These are phyloP conservation scores for Drosophila sulfurigaster DNA, from an alignment of 1,140 invertebrate species.

Conservation along the genomic window DNA sequence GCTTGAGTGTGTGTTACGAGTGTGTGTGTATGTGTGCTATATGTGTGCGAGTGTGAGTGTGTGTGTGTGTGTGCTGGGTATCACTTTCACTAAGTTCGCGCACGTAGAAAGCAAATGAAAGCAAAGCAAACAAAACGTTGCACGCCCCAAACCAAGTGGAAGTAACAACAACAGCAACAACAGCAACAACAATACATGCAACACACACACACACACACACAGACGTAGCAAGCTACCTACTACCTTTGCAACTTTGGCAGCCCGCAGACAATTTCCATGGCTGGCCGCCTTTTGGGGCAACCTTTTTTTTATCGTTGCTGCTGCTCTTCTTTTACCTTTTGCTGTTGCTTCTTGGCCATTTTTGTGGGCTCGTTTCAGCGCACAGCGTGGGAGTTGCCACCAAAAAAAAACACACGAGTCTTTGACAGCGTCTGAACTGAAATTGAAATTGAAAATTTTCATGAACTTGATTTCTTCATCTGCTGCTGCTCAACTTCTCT, in stretches of 20 bases:
- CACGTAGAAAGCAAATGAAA: constrained; percentile 81
- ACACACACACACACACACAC: constrained; percentile 16
- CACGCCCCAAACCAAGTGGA: constrained; percentile 51
- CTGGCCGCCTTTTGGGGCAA: constrained; percentile 43
- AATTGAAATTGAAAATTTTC: constrained; percentile 65
- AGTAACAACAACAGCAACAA: constrained; percentile 35
- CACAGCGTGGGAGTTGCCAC: constrained; percentile 69
- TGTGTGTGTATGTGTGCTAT: constrained; percentile 39
- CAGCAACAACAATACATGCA: constrained; percentile 18
- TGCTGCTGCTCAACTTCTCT: background rate
- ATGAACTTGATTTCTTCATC: constrained; percentile 81
- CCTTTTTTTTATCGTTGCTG: constrained; percentile 21
- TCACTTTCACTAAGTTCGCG: constrained; percentile 77
- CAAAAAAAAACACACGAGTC: background rate
- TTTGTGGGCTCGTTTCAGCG: constrained; percentile 54
- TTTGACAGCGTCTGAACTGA: constrained; percentile 38
- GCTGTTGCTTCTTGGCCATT: background rate
- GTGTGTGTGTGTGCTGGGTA: constrained; percentile 51
- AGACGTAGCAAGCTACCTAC: constrained; percentile 28
- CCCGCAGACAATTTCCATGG: constrained; percentile 41
- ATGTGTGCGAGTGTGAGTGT: constrained; percentile 9
- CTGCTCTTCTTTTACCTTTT: background rate
- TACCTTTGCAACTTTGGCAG: constrained; percentile 14
- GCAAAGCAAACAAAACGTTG: constrained; percentile 63
- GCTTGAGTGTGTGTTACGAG: constrained; percentile 27